phyloP scores from a whole-genome alignment of 1,140 invertebrate genomes.

The Trichonephila clavata region DNA sequence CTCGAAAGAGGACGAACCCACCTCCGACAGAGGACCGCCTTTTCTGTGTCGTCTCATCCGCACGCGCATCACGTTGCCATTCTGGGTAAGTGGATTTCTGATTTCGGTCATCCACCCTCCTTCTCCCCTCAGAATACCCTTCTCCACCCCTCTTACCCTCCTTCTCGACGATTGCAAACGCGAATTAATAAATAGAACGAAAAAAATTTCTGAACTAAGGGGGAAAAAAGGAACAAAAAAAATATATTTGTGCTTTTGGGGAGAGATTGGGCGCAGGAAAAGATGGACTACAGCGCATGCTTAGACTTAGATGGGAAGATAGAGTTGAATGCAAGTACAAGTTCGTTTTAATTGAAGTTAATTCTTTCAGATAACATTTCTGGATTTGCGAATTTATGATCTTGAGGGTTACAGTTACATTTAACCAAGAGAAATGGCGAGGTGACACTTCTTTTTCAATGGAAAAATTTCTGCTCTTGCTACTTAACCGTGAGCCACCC shows the following conservation, averaged over 20 bases:
- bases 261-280: not conserved
- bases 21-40: constrained; percentile 14
- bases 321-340: no score
- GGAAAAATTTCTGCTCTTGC: no score
- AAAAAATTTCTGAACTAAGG: not conserved
- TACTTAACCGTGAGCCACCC: no score
- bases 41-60: constrained; percentile 25
- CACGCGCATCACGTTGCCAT: constrained; percentile 39
- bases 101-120: constrained; percentile 29
- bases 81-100: constrained; percentile 37
- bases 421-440: no score
- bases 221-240: not conserved
- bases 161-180: not conserved
- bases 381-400: no score
- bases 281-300: no score
- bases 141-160: not conserved
- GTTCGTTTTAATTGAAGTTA: no score
- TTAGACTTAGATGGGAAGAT: no score
- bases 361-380: no score
- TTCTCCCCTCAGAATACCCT: not conserved
- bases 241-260: not conserved
- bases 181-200: constrained; percentile 28
- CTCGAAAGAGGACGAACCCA: constrained; percentile 29
- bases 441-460: no score
- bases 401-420: no score